phyloP scores from a whole-genome alignment of 1,140 invertebrate species.

The Vollenhovia emeryi region DNA sequence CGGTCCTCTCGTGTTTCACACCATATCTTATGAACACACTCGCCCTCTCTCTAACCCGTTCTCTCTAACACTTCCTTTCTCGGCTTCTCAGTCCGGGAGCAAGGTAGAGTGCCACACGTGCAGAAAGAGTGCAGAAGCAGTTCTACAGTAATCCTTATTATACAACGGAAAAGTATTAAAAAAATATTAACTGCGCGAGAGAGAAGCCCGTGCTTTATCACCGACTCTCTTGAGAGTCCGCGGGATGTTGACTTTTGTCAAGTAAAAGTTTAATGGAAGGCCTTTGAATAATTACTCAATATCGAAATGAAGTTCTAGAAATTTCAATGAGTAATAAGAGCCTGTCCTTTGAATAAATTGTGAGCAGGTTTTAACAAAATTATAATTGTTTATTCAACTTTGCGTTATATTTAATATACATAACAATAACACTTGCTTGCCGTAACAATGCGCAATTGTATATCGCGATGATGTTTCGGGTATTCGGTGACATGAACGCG shows the following conservation, averaged over 20 bases:
- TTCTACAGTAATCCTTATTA: constrained; percentile 20
- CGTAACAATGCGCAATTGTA: not conserved
- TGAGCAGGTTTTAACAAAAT: not conserved
- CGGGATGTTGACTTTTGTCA: constrained; percentile 8
- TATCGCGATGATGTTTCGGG: not conserved
- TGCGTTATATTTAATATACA: not conserved
- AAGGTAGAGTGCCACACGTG: constrained; percentile 43
- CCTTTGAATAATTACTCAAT: not conserved
- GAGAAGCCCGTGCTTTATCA: constrained; percentile 21
- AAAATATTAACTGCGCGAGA: not conserved
- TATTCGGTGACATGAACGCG: constrained; percentile 20
- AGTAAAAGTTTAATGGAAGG: not conserved
- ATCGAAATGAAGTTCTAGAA: not conserved
- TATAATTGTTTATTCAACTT: not conserved
- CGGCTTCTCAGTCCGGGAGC: not conserved
- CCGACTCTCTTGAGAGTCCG: not conserved
- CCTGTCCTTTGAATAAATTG: not conserved
- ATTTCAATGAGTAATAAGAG: not conserved
- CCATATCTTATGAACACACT: constrained; percentile 83
- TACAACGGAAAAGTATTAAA: constrained; percentile 41
- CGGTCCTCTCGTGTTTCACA: constrained; percentile 83
- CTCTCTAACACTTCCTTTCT: constrained; percentile 35
- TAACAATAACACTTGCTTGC: not conserved
- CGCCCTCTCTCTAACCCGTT: constrained; percentile 63
- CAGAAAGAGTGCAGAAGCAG: constrained; percentile 31